phyloP scores from a whole-genome alignment of 2,797 vertebrate genomes.

The Hydrolagus colliei region DNA sequence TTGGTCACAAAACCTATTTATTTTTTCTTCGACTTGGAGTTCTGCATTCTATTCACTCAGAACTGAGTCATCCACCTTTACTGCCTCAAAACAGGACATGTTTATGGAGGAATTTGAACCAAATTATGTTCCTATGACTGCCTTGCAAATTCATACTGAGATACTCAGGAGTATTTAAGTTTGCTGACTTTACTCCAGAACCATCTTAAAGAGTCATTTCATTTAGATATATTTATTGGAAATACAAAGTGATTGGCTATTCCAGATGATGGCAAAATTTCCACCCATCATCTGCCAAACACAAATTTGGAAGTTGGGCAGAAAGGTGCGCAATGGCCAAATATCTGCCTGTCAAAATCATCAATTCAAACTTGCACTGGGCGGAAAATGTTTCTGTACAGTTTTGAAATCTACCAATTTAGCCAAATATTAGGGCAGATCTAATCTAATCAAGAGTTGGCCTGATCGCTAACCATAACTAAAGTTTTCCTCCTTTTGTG shows the following conservation, averaged over 20 bases:
- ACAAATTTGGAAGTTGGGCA: background rate
- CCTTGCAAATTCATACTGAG: no score
- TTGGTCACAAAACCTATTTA: no score
- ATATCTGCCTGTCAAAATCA: slow-evolving; percentile 11
- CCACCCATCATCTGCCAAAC: background rate
- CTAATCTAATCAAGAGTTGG: background rate
- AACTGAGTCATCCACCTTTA: no score
- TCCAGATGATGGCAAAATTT: background rate
- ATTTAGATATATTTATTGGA: background rate
- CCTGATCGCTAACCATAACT: slow-evolving; percentile 14
- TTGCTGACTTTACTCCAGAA: background rate
- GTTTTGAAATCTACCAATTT: background rate
- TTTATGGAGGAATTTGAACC: no score
- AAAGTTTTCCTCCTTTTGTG: background rate
- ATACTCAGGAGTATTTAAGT: background rate
- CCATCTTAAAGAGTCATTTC: background rate
- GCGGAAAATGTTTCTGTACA: background rate
- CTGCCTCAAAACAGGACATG: no score
- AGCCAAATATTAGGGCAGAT: background rate
- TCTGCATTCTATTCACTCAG: no score
- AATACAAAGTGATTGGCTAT: background rate
- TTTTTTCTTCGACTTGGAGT: no score
- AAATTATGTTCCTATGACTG: no score
- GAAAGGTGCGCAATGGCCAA: background rate
- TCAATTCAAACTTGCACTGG: background rate